Evolutionary conservation across 2,797 vertebrate species (phyloP).

Genomic region (Phalanger gymnotis): DNA sequence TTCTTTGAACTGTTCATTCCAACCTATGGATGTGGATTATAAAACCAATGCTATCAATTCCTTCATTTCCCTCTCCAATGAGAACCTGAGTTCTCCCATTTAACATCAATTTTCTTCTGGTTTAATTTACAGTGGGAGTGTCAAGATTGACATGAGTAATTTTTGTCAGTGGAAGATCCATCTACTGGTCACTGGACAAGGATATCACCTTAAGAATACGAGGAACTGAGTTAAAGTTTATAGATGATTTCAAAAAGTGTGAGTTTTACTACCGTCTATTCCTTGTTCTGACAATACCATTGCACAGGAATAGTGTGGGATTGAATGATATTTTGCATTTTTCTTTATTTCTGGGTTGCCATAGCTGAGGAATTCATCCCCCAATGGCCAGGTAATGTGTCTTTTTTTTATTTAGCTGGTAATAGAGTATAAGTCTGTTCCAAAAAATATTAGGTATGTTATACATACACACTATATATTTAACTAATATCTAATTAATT

Average conservation of each 20-base stretch:
- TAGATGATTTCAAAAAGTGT: neutral
- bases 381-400: neutral
- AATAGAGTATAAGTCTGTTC: neutral
- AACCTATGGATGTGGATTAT: neutral
- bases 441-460: neutral
- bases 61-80: neutral
- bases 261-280: too few relatives aligned
- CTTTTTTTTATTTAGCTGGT: neutral
- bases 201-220: neutral
- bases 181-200: neutral
- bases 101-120: neutral
- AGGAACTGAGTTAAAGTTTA: neutral
- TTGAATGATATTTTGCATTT: neutral
- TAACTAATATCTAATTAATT: neutral
- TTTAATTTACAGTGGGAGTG: neutral
- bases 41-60: neutral
- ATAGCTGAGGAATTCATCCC: neutral
- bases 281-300: neutral
- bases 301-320: neutral
- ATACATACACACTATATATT: neutral
- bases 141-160: neutral
- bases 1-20: neutral
- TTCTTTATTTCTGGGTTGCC: neutral
- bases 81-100: neutral
- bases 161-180: neutral